Conservation (phyloP, 2,797 vertebrate genomes). For the Rallus crepitans region DNA sequence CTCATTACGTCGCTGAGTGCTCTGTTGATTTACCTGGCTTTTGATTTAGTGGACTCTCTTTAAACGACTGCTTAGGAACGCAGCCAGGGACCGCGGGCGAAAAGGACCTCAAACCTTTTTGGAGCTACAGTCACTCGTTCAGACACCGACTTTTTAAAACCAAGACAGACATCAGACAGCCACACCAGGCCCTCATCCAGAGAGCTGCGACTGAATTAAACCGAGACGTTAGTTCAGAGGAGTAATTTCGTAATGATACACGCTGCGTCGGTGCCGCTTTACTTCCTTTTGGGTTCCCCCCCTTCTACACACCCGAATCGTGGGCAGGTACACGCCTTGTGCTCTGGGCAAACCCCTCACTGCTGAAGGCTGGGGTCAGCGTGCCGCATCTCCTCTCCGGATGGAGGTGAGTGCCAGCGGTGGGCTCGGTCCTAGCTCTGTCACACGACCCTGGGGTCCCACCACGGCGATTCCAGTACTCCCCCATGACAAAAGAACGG, state of each 20-base stretch:
- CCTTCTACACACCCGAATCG: not conserved
- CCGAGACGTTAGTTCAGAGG: not conserved
- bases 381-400: not conserved
- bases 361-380: not conserved
- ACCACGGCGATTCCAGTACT: rapidly evolving
- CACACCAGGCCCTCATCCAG: not conserved
- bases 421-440: not conserved
- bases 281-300: not conserved
- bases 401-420: not conserved
- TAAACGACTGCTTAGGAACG: not conserved
- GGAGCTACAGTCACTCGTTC: not conserved
- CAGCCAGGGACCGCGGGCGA: conserved; percentile 50
- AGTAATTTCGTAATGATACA: not conserved
- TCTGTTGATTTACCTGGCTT: conserved; percentile 68
- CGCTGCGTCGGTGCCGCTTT: not conserved
- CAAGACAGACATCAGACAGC: conserved; percentile 48
- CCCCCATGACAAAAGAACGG: rapidly evolving
- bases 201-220: conserved; percentile 2
- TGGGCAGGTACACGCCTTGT: rapidly evolving
- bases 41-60: conserved; percentile 51
- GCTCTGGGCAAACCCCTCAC: not conserved
- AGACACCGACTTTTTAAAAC: not conserved
- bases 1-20: conserved; percentile 36
- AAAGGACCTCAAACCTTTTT: conserved; percentile 28
- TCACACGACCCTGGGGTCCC: rapidly evolving